These are phyloP conservation scores for Pterostichus niger DNA, from an alignment of 2,888 invertebrate species.

Conservation along the genomic window DNA sequence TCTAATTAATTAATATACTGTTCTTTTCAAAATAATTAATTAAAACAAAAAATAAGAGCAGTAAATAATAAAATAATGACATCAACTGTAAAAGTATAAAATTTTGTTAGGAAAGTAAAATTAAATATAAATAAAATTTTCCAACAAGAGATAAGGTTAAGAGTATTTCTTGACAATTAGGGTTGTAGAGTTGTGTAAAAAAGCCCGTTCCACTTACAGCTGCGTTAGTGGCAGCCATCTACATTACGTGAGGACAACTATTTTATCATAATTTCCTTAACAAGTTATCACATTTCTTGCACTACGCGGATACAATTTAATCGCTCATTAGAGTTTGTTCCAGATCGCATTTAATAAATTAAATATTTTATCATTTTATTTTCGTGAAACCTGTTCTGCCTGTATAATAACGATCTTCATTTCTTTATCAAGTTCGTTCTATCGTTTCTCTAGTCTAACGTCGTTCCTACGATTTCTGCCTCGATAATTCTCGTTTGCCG, in stretches of 20 bases:
- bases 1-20: background rate
- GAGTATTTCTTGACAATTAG: background rate
- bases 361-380: slow-evolving; percentile 59
- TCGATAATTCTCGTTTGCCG: slow-evolving; percentile 49
- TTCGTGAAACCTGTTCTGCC: slow-evolving; percentile 60
- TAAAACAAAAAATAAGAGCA: background rate
- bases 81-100: too few relatives aligned
- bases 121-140: background rate
- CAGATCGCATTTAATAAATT: slow-evolving; percentile 64
- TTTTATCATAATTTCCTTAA: slow-evolving; percentile 65
- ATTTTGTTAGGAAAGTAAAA: background rate
- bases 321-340: slow-evolving; percentile 65
- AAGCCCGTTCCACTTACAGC: slow-evolving; percentile 37
- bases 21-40: background rate
- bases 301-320: slow-evolving; percentile 64
- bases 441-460: slow-evolving; percentile 25
- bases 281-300: slow-evolving; percentile 66
- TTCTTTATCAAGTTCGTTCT: slow-evolving; percentile 42
- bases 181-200: background rate
- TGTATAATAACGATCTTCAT: slow-evolving; percentile 56
- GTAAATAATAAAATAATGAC: background rate
- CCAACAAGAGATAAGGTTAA: background rate
- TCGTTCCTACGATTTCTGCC: slow-evolving; percentile 37
- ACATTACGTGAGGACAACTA: slow-evolving; percentile 62
- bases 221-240: slow-evolving; percentile 16